These are phyloP conservation scores for Cryptus viduatorius DNA, from an alignment of 2,888 invertebrate species.

Conservation along the genomic window DNA sequence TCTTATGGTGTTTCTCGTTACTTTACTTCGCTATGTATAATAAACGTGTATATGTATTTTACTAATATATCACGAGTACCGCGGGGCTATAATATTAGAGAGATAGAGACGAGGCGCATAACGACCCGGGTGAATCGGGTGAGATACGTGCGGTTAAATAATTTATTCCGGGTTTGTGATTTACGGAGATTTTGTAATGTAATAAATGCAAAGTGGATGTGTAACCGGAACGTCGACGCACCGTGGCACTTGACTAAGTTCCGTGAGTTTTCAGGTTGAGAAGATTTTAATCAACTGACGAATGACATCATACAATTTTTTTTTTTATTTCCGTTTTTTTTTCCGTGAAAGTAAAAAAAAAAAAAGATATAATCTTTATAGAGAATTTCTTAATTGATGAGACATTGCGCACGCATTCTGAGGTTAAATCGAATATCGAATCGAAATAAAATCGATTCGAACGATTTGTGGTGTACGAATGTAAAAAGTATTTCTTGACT, in stretches of 20 bases:
- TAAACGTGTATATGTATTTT: not conserved
- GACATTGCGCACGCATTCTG: not conserved
- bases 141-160: conserved; percentile 46
- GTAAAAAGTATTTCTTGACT: conserved; percentile 8
- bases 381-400: not conserved
- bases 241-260: not conserved
- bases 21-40: not conserved
- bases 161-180: conserved; percentile 49
- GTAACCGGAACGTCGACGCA: not conserved
- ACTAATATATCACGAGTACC: not conserved
- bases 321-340: too few species aligned
- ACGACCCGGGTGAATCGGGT: conserved; percentile 21
- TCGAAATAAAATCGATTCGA: not conserved
- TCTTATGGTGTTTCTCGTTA: conserved; percentile 34
- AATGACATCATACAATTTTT: too few species aligned
- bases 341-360: too few species aligned
- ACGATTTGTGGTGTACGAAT: not conserved
- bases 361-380: too few species aligned
- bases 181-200: conserved; percentile 7
- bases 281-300: too few species aligned
- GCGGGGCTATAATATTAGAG: not conserved
- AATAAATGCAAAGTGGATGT: conserved; percentile 8
- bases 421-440: not conserved
- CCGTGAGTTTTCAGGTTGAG: not conserved
- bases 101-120: not conserved